Evolutionary conservation across 2,888 invertebrate species (phyloP), one percentile per base, ranked within the genome.

Genomic region (Caenorhabditis afra): DNA sequence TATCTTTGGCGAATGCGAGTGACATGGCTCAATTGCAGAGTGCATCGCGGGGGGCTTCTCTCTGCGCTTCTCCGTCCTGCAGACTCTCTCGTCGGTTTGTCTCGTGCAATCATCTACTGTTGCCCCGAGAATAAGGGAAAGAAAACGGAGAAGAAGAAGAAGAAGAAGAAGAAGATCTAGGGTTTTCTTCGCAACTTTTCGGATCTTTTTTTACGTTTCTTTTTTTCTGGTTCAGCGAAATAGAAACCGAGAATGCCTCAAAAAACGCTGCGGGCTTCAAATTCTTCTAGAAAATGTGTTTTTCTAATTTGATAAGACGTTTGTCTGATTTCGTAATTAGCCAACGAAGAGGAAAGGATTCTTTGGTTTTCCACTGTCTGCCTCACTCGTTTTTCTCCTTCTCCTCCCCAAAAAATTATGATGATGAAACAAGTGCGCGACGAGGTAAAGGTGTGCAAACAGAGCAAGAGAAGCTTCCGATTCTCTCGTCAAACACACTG

Each of bases 91-190:
- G 23, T 2, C 29, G 45, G 52, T 62, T 64, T 65, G 73, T 73
- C 65, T 73, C 59, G 52, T 50, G 57, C 68, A 62, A 76, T 76
- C 75, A 68, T 76, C 75, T 53, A 66, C 62, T 62, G 57, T 73
- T 53, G 47, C 53, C 57, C 53, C 65, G 65, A 65, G 53, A 65
- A 29, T 29, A 29, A 29, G 50, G 50, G 64, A 52, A 39, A 52
- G 29, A 29, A 29, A 18, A 37, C 39, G n/a, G 44, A 59, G 23
- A 22, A 50, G 37, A 61, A 50, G 44, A 52, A 59, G 41, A 47
- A 59, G 49, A 18, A 58, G 47, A 58, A 50, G 20, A 37, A 41
- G 49, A 58, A 59, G 37, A 49, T 59, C 41, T 52, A 29, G 39
- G 29, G 41, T 52, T 61, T 53, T 70, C 52, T 61, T 44, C 41